phyloP scores from a whole-genome alignment of 2,113 vertebrate genomes.

The Myocastor coypus region DNA sequence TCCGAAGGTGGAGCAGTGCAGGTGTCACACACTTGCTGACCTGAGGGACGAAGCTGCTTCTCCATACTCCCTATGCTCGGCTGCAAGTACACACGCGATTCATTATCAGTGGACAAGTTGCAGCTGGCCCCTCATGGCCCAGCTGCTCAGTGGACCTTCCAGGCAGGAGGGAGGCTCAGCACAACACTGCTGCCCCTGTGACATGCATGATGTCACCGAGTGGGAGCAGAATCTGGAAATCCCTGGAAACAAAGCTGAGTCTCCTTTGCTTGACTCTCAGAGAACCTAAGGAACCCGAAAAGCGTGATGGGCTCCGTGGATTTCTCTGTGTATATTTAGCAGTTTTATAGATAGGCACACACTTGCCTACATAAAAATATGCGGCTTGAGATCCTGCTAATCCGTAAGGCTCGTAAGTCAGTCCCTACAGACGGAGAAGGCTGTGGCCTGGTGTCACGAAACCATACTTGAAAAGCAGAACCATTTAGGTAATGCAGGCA shows the following conservation, averaged over 20 bases:
- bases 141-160: conserved; percentile 51
- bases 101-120: conserved; percentile 7
- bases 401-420: not conserved
- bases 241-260: conserved; percentile 77
- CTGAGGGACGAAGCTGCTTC: not conserved
- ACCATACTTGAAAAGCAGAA: not conserved
- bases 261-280: conserved; percentile 49
- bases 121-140: conserved; percentile 22
- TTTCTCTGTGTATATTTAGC: conserved; percentile 51
- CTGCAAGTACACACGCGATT: conserved; percentile 16
- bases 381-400: not conserved
- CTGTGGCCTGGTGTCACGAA: not conserved
- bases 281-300: conserved; percentile 47
- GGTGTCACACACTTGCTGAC: not conserved
- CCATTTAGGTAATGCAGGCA: not conserved
- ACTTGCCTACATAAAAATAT: not conserved
- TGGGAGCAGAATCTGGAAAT: conserved; percentile 72
- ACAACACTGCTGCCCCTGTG: conserved; percentile 83
- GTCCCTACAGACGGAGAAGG: not conserved
- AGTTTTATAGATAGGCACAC: not conserved
- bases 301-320: not conserved
- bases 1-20: not conserved
- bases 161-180: conserved; percentile 70
- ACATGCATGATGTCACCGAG: conserved; percentile 83
- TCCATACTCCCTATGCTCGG: not conserved